These are phyloP conservation scores for Columba livia DNA, from an alignment of 2,113 vertebrate genomes.

Conservation along the genomic window DNA sequence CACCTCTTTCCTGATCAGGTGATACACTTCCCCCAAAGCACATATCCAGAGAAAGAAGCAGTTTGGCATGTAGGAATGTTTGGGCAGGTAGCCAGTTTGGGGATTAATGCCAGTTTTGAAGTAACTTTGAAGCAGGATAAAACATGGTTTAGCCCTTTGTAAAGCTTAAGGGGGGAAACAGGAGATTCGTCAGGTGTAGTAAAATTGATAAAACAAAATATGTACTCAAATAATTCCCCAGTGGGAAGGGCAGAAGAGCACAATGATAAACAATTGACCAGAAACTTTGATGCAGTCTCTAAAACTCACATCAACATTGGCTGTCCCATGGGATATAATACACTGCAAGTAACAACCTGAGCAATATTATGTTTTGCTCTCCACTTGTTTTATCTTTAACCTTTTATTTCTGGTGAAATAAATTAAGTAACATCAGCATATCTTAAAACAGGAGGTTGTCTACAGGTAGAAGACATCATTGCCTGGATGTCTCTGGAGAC, in stretches of 20 bases:
- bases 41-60: background rate
- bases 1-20: background rate
- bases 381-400: background rate
- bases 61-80: background rate
- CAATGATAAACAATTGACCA: background rate
- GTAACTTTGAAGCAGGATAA: background rate
- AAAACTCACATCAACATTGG: background rate
- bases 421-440: background rate
- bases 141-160: background rate
- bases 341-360: background rate
- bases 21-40: background rate
- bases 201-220: background rate
- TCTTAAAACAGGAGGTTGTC: background rate
- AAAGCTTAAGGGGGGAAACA: background rate
- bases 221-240: background rate
- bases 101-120: background rate
- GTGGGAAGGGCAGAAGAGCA: background rate
- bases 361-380: background rate
- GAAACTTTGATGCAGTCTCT: background rate
- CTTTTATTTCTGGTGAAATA: background rate
- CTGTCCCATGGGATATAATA: background rate
- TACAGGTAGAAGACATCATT: background rate
- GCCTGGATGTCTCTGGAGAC: background rate
- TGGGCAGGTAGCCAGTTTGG: background rate
- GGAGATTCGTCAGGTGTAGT: background rate